Base-by-base conservation (phyloP, 2,113 vertebrate species). In the Marmota flaviventris region DNA sequence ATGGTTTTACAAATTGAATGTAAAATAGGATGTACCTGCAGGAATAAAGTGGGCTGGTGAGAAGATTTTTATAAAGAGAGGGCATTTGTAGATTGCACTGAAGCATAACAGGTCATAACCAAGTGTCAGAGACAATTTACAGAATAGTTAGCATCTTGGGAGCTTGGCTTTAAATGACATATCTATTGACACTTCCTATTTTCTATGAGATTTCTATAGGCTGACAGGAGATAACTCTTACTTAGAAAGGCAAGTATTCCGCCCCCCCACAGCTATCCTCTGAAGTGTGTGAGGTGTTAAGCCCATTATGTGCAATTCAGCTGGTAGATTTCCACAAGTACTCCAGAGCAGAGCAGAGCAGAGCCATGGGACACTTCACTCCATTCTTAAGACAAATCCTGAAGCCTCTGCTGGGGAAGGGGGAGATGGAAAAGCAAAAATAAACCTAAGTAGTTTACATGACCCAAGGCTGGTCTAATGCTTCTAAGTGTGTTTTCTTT, bases 121-220 rank as follows among this genome's bases (percentile, higher is more conserved):
- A 42, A 72, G 27, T 92, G 84, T 89, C 91, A 70, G 34, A 93
- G 93, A 94, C 78, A 72, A 89, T 96, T 86, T 82, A 92, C 58
- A 77, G 73, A 85, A 56, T 24, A 48, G 42, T 79, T 82, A 88
- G 61, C 69, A 85, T 25, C 69, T 48, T 67, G n/a, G 61, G 34
- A 65, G 73, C 42, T 92, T 77, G 79, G 51, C 48, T 95, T 81
- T 65, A 70, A 61, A 70, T 92, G 67, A 51, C 84, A 81, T 82
- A 70, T 89, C 58, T 67, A 39, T 77, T 70, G 58, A 65, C 51
- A 42, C 87, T 73, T 82, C 58, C 63, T 77, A 17, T 84, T 91
- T 88, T 53, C 70, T 72, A 3, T 69, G 34, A 84, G 29, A 22
- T 51, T 89, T 85, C 67, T 22, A 8, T 22, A 85, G 61, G 12